Evolutionary conservation across 2,888 invertebrate species (phyloP).

Genomic region (Apodemia zela): DNA sequence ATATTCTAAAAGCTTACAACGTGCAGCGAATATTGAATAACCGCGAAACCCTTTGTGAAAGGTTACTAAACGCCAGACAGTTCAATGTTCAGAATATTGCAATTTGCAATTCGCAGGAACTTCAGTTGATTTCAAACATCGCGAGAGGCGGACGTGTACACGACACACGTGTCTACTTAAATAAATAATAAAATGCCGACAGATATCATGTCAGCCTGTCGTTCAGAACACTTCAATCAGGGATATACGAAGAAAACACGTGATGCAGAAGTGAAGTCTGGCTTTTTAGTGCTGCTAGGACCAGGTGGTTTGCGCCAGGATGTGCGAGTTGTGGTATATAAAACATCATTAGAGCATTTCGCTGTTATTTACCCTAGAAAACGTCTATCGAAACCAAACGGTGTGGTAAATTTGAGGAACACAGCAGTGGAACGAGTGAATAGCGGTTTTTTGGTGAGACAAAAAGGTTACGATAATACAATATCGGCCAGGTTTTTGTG

Average conservation of each 20-base stretch:
- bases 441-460: constrained; percentile 79
- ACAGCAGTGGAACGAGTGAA: constrained; percentile 78
- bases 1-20: background rate
- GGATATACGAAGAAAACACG: constrained; percentile 47
- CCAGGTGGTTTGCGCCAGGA: constrained; percentile 80
- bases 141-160: constrained; percentile 34
- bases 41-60: background rate
- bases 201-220: constrained; percentile 56
- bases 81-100: constrained; percentile 6
- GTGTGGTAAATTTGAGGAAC: constrained; percentile 82
- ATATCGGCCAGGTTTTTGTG: constrained; percentile 81
- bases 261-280: constrained; percentile 82
- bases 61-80: constrained; percentile 18
- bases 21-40: background rate
- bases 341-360: constrained; percentile 83
- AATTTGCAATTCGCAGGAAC: constrained; percentile 17
- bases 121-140: constrained; percentile 46
- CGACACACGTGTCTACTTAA: constrained; percentile 20
- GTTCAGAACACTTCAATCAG: constrained; percentile 59
- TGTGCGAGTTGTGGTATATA: constrained; percentile 83
- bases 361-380: constrained; percentile 84
- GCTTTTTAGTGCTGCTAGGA: constrained; percentile 81
- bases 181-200: constrained; percentile 62
- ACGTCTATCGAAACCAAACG: constrained; percentile 81
- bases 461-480: constrained; percentile 83